Evolutionary conservation across 2,797 vertebrate genomes (phyloP).

Genomic region (Gambusia yucatana): DNA sequence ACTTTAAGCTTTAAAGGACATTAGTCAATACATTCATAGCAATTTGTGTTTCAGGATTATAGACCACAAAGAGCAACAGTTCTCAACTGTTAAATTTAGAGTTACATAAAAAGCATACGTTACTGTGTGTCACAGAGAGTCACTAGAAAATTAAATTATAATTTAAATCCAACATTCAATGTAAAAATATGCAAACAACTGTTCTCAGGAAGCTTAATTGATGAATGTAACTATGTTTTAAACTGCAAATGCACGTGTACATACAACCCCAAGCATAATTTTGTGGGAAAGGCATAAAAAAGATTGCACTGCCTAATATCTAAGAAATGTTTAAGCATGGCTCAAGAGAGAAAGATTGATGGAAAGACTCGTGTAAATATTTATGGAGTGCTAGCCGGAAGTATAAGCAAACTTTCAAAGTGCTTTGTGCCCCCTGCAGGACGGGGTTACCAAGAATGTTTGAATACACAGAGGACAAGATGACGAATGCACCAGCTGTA

Average conservation of each 20-base stretch:
- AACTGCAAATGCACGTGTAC: background rate
- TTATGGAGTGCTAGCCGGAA: background rate
- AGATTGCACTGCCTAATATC: background rate
- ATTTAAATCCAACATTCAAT: background rate
- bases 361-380: background rate
- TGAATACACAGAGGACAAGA: background rate
- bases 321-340: background rate
- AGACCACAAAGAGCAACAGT: background rate
- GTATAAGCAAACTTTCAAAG: background rate
- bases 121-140: background rate
- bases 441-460: background rate
- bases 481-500: background rate
- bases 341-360: background rate
- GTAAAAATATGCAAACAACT: background rate
- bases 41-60: background rate
- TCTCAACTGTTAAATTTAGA: background rate
- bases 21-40: background rate
- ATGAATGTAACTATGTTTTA: background rate
- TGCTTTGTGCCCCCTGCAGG: background rate
- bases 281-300: background rate
- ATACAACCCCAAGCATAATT: background rate
- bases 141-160: background rate
- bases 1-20: background rate
- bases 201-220: background rate
- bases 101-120: background rate